Conservation (phyloP, 2,797 vertebrate species). For the Corythornis leucogaster region DNA sequence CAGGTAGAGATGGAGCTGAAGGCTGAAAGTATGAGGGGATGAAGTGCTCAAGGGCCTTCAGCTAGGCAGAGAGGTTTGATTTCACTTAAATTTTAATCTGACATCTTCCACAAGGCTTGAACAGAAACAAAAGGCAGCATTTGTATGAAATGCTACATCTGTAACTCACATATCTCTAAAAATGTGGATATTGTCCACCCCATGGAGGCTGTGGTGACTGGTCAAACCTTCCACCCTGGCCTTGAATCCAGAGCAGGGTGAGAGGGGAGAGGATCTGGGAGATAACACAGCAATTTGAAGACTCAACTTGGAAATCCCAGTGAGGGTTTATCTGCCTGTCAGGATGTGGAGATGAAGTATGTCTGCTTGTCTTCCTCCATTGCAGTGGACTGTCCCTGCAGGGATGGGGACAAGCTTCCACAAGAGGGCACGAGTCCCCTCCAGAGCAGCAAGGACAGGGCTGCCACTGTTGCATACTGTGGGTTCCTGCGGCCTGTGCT, state of each 20-base stretch:
- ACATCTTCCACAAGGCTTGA: neutral
- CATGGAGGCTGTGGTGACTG: rapidly evolving
- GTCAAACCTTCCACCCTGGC: neutral
- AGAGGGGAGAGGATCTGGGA: neutral
- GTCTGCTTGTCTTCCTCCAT: neutral
- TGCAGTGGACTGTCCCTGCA: neutral
- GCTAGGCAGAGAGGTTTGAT: neutral
- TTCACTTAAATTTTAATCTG: neutral
- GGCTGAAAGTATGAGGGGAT: rapidly evolving
- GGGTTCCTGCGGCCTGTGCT: neutral
- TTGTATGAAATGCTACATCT: neutral
- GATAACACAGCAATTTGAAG: rapidly evolving
- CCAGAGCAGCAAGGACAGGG: neutral
- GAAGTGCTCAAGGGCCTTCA: neutral
- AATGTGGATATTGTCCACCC: neutral
- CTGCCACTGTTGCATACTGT: rapidly evolving
- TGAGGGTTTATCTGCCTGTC: rapidly evolving
- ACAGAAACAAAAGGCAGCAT: neutral
- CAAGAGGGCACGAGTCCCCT: constrained; percentile 46
- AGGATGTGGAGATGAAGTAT: neutral
- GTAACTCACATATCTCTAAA: neutral
- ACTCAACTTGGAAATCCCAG: neutral
- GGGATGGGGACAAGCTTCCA: constrained; percentile 13
- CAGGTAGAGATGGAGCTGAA: neutral
- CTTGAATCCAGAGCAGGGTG: neutral